Evolutionary conservation across 2,888 invertebrate genomes (phyloP), one percentile per base, ranked within the genome.

Genomic region (Crematogaster levior): DNA sequence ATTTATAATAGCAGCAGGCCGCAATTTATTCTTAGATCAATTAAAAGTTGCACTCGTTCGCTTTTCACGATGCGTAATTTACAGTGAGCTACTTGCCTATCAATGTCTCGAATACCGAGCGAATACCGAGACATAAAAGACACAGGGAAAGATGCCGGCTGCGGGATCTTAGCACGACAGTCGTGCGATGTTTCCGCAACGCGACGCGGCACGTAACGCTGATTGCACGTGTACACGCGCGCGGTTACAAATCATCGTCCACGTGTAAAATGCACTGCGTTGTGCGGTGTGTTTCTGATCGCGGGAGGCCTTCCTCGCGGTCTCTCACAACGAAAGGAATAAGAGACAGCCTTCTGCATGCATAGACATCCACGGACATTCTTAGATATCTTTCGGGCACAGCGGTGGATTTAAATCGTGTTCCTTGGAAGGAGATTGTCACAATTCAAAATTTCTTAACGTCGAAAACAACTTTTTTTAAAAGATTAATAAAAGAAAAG

Each of bases 201-300:
- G 30, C 75, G 37, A 48, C 21, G 60, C 43, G 51, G 61, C 81
- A 43, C 81, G 77, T 70, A 77, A 80, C 75, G 82, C 80, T 73
- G 83, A 83, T 88, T 86, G 84, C 85, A 84, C 81, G 65, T 77
- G 74, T 82, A 73, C 84, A 27, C 43, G 43, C 86, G 85, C 83
- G 72, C 53, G 86, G 56, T 75, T 89, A 86, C 89, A 85, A 85
- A 86, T 89, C 89, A 86, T 82, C 87, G 87, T 82, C 84, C 84
- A 87, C 84, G 86, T 87, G 79, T 82, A 85, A 80, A 85, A 85
- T 85, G 85, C 86, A 81, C 37, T 81, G 58, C 56, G 40, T 15
- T 24, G 58, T n/a, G 58, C 85, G 86, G 86, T 83, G 82, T 84
- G 86, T 85, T 86, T 83, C 82, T 85, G 86, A 86, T 86, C 70